Base-by-base conservation (phyloP, 2,113 vertebrate species). In the Panthera tigris region DNA sequence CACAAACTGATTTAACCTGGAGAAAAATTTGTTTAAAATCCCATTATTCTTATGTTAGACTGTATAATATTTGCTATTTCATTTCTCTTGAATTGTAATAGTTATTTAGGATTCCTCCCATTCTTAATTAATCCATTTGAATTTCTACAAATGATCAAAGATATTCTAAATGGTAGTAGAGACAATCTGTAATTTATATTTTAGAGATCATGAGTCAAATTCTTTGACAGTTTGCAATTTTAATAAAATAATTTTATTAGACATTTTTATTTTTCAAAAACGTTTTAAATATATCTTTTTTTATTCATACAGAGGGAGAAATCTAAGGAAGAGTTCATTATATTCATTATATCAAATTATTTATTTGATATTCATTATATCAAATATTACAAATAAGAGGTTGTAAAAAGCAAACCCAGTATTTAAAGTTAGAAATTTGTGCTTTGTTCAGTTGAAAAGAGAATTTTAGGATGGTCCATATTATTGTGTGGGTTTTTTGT, bases 321-420 rank as follows among this genome's bases (percentile, higher is more conserved):
- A 14, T 50, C 19, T 90, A 65, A 71, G 57, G 5, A 79, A 9
- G 5, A 29, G 41, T 81, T 76, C 13, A 14, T 91, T 85, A 66
- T 68, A 73, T 79, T 7, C 5, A 74, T 79, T 92, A 52, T 91
- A 48, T 87, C 29, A 94, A 89, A 88, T 97, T 45, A 45, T 45
- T 45, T 45, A 45, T 45, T 45, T 45, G 7, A 66, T 68, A 78
- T 79, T 7, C 5, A 74, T 79, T 92, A 52, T 91, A 48, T 87
- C 29, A 94, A 89, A 91, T 97, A 16, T 33, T 76, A 39, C 14
- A 93, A 93, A 91, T 81, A 85, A 66, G 41, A 71, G 18, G 7
- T 39, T 91, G 4, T 94, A 21, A 65, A 92, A 92, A 83, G 5
- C 8, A 95, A 97, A 73, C 3, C 4, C 12, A 33, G 69, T 82